Percentiles rank a stretch among this genome's conserved stretches.
Evolutionary conservation across 1,140 invertebrate genomes (phyloP).

Genomic region (Cotesia vestalis): DNA sequence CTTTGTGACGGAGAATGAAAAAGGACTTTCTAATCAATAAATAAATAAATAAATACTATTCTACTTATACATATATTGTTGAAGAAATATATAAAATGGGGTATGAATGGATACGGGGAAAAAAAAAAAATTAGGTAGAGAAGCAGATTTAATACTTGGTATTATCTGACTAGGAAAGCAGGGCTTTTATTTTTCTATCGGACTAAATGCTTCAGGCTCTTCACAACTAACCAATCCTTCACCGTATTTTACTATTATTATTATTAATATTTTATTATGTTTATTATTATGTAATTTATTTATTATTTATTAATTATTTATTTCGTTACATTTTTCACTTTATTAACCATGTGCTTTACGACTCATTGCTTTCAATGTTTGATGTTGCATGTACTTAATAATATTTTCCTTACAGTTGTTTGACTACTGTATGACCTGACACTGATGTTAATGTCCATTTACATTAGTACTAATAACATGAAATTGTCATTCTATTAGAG

Average conservation of each 20-base stretch:
- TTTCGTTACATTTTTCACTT: too few species aligned
- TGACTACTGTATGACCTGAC: neutral
- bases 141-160: neutral
- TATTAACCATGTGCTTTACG: slow-evolving; percentile 33
- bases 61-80: neutral
- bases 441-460: slow-evolving; percentile 4
- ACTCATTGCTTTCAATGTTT: slow-evolving; percentile 50
- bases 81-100: too few species aligned
- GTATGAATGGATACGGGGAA: neutral
- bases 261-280: slow-evolving; percentile 25
- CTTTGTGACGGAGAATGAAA: slow-evolving; percentile 32
- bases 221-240: slow-evolving; percentile 43
- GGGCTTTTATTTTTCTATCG: slow-evolving; percentile 29
- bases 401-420: slow-evolving; percentile 24
- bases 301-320: slow-evolving; percentile 34
- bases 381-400: slow-evolving; percentile 50
- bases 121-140: slow-evolving; percentile 14
- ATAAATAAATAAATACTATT: slow-evolving; percentile 16
- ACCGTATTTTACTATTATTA: slow-evolving; percentile 21
- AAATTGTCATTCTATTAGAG: neutral
- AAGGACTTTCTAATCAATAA: slow-evolving; percentile 5
- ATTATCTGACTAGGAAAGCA: slow-evolving; percentile 23
- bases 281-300: slow-evolving; percentile 29
- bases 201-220: slow-evolving; percentile 45
- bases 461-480: neutral